Evolutionary conservation across 2,797 vertebrate genomes (phyloP), one percentile per base, ranked within the genome.

Genomic region (Emydoidea blandingii): DNA sequence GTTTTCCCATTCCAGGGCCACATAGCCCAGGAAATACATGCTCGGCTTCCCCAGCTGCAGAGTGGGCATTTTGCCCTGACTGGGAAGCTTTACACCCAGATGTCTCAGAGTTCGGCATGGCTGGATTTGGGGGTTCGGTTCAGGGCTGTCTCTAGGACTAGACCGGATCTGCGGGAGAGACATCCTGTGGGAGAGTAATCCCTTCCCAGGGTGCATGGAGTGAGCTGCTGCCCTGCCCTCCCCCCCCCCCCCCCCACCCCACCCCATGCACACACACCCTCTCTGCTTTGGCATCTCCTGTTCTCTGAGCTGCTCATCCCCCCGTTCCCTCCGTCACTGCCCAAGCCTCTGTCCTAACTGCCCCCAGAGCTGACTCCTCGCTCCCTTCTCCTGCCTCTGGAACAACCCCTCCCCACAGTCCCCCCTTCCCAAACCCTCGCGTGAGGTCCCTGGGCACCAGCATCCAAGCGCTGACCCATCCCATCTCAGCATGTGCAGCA

Each of bases 221-320:
- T 9, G 47, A 52, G 34, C 65, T 37, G 65, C 65, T 72, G 19
- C 19, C 65, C n/a, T 23, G n/a, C n/a, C 9, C 41, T 5, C 41
- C 41, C 41, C 41, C 41, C 41, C 41, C 41, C 41, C 41, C 41
- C 41, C 41, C 41, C 41, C n/a, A n/a, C n/a, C n/a, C 37, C n/a
- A 21, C 34, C 16, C 18, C 8, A 1, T 2, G 19, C n/a, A 5
- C 8, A 11, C 9, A 2, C 19, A 5, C 44, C 19, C 1, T 19
- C n/a, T 41, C n/a, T 37, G n/a, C 65, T 72, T 37, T 41, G n/a
- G 65, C 34, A 21, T 72, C 10, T 37, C 62, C 62, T 68, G 15
- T 18, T n/a, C 62, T 10, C 62, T n/a, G 34, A 68, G n/a, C n/a
- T 41, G 19, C 65, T 41, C 65, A 41, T 34, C 37, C 31, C 57